A percentile compares a stretch with the other conserved stretches of the same genome.
phyloP scores from a whole-genome alignment of 2,888 invertebrate genomes.

The Panopea generosa region DNA sequence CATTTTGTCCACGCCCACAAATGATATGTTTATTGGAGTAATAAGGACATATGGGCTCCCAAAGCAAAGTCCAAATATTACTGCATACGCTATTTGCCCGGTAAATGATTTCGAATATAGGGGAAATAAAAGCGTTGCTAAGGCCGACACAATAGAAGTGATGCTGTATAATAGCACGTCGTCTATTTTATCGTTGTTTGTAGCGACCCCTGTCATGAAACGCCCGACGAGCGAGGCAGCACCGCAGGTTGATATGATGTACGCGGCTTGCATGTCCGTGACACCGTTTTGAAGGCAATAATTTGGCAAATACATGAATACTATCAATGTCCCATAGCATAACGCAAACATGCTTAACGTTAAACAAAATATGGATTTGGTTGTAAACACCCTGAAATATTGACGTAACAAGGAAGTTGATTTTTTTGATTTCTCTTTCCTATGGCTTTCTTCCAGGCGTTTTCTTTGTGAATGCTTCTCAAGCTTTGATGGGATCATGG shows the following conservation, averaged over 20 bases:
- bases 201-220: conserved; percentile 31
- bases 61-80: conserved; percentile 38
- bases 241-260: conserved; percentile 41
- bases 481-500: conserved; percentile 51
- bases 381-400: conserved; percentile 19
- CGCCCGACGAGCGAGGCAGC: conserved; percentile 31
- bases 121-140: conserved; percentile 43
- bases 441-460: conserved; percentile 8
- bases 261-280: conserved; percentile 26
- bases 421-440: neutral
- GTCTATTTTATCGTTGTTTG: conserved; percentile 30
- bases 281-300: conserved; percentile 38
- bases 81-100: conserved; percentile 40
- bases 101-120: conserved; percentile 10
- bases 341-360: conserved; percentile 32
- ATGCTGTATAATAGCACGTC: conserved; percentile 41
- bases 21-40: conserved; percentile 32
- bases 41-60: conserved; percentile 47
- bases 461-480: conserved; percentile 28
- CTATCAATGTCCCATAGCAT: conserved; percentile 37
- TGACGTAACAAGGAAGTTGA: conserved; percentile 2
- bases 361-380: conserved; percentile 34
- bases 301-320: conserved; percentile 38
- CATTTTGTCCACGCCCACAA: conserved; percentile 47
- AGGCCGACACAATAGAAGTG: conserved; percentile 22